phyloP scores from a whole-genome alignment of 2,797 vertebrate genomes.

The Geotrypetes seraphini region DNA sequence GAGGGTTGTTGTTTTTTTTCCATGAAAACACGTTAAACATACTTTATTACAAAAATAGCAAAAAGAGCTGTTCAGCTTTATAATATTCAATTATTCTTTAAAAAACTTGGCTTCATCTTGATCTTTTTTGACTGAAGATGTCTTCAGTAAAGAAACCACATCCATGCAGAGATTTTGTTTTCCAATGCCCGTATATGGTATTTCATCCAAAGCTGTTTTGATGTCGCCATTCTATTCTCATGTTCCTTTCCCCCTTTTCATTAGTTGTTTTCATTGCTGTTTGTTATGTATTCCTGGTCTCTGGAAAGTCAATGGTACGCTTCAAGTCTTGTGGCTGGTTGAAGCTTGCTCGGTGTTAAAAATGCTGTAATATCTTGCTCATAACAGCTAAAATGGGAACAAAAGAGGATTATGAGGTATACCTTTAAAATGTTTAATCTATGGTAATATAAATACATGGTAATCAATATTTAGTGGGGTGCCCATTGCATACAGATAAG shows the following conservation, averaged over 20 bases:
- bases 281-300: conserved; percentile 39
- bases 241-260: conserved; percentile 15
- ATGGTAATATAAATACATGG: background rate
- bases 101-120: conserved; percentile 25
- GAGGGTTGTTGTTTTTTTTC: conserved; percentile 5
- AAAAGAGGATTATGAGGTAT: conserved; percentile 49
- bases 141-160: conserved; percentile 43
- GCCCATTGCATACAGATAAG: too few relatives aligned
- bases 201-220: conserved; percentile 45
- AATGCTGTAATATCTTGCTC: conserved; percentile 42
- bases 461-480: too few relatives aligned
- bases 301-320: conserved; percentile 52
- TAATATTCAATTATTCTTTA: conserved; percentile 20
- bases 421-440: conserved; percentile 27
- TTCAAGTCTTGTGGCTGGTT: conserved; percentile 57
- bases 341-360: conserved; percentile 62
- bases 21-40: conserved; percentile 20
- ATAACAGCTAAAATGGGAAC: conserved; percentile 17
- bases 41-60: conserved; percentile 21
- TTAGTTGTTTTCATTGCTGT: conserved; percentile 44
- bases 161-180: conserved; percentile 77
- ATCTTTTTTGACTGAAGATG: conserved; percentile 17
- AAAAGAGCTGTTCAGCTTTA: conserved; percentile 8
- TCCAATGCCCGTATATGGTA: conserved; percentile 27
- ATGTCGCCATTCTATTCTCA: conserved; percentile 34